Conservation (phyloP, 1,140 invertebrate genomes). For the Trichomalopsis sarcophagae region DNA sequence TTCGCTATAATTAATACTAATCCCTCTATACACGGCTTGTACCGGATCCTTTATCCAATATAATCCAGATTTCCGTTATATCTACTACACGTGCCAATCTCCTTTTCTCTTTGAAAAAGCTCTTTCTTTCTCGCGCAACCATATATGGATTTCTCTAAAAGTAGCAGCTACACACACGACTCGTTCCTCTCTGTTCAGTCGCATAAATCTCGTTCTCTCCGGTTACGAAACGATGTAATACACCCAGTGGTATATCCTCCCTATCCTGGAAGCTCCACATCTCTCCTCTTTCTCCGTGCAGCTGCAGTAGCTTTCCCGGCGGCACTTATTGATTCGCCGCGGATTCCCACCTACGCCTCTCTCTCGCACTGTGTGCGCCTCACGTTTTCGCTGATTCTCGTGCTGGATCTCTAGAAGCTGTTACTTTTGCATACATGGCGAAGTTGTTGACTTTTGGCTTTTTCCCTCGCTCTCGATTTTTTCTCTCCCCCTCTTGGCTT, state of each 20-base stretch:
- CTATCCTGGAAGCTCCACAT: neutral
- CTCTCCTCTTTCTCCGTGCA: neutral
- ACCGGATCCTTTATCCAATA: neutral
- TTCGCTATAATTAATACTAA: no score
- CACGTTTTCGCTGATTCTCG: conserved; percentile 1
- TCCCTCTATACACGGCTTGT: no score
- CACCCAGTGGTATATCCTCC: neutral
- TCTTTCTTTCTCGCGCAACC: neutral
- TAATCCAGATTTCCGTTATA: neutral
- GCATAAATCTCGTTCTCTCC: neutral
- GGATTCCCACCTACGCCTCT: conserved; percentile 23
- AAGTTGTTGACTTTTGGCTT: neutral
- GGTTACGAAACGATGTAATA: neutral
- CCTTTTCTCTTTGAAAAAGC: neutral
- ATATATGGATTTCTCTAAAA: neutral
- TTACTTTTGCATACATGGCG: neutral
- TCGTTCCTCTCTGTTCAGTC: neutral
- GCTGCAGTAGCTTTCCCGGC: neutral
- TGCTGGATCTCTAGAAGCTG: neutral
- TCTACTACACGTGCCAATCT: neutral
- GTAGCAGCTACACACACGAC: neutral
- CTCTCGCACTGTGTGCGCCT: neutral
- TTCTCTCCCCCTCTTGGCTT: neutral
- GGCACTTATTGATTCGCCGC: conserved; percentile 38
- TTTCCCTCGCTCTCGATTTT: neutral